Percentiles rank a stretch among this genome's conserved stretches.
Conservation (phyloP, 2,888 invertebrate species). For the Pseudanteris insignis region DNA sequence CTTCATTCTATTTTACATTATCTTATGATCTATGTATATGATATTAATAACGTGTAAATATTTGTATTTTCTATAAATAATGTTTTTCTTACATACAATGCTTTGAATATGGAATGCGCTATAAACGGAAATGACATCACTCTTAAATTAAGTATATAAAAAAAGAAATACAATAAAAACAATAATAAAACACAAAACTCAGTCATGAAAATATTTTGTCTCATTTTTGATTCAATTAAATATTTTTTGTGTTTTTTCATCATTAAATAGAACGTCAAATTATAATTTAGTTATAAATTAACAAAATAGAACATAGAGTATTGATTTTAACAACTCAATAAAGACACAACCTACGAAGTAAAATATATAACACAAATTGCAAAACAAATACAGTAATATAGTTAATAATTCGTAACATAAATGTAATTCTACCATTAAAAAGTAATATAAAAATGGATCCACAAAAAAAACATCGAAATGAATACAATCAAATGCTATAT, state of each 20-base stretch:
- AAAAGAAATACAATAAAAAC: slow-evolving; percentile 15
- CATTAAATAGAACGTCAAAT: slow-evolving; percentile 24
- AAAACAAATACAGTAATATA: slow-evolving; percentile 32
- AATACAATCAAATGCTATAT: slow-evolving; percentile 36
- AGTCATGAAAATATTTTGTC: slow-evolving; percentile 17
- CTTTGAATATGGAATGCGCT: slow-evolving; percentile 41
- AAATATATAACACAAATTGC: slow-evolving; percentile 22
- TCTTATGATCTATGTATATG: slow-evolving; percentile 30
- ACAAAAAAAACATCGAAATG: slow-evolving; percentile 3
- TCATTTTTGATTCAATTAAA: not conserved
- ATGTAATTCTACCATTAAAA: slow-evolving; percentile 21
- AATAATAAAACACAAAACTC: slow-evolving; percentile 27
- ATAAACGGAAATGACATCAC: slow-evolving; percentile 32
- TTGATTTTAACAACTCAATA: slow-evolving; percentile 35
- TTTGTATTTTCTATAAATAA: slow-evolving; percentile 32
- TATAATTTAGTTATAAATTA: slow-evolving; percentile 19
- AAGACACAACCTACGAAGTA: slow-evolving; percentile 35
- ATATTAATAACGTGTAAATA: slow-evolving; percentile 25
- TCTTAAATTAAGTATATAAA: slow-evolving; percentile 37
- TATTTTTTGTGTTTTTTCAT: slow-evolving; percentile 13
- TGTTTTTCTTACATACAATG: slow-evolving; percentile 20
- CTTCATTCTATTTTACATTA: slow-evolving; percentile 47
- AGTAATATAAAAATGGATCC: slow-evolving; percentile 29
- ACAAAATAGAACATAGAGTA: slow-evolving; percentile 28
- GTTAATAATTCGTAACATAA: slow-evolving; percentile 20